phyloP scores from a whole-genome alignment of 2,888 invertebrate species.

The Chrysina gloriosa region DNA sequence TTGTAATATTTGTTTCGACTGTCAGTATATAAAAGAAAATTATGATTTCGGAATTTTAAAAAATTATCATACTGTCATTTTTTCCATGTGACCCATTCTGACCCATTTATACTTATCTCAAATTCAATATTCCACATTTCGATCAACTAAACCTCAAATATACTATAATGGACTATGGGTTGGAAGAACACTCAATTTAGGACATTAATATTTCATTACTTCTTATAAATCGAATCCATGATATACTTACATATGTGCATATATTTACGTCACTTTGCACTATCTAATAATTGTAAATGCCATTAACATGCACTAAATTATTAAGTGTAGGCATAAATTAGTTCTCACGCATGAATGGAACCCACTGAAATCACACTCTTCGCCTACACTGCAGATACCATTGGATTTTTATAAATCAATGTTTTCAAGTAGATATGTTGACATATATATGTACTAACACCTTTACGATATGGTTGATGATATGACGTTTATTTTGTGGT shows the following conservation, averaged over 20 bases:
- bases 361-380: conserved; percentile 1
- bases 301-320: not conserved
- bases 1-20: conserved; percentile 45
- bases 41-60: too few species aligned
- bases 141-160: too few species aligned
- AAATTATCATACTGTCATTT: not conserved
- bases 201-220: not conserved
- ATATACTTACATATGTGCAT: too few species aligned
- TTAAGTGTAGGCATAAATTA: conserved; percentile 1
- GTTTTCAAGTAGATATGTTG: not conserved
- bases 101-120: too few species aligned
- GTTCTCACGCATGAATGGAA: not conserved
- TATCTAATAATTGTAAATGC: not conserved
- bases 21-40: not conserved
- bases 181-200: too few species aligned
- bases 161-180: too few species aligned
- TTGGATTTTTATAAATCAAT: conserved; percentile 11
- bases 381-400: conserved; percentile 10
- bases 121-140: too few species aligned
- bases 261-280: not conserved
- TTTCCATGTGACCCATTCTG: too few species aligned
- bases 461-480: not conserved
- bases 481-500: not conserved
- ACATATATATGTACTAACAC: not conserved
- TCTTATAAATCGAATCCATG: not conserved